Base-by-base conservation (phyloP, 2,888 invertebrate species). In the Orchesellides sinensis region DNA sequence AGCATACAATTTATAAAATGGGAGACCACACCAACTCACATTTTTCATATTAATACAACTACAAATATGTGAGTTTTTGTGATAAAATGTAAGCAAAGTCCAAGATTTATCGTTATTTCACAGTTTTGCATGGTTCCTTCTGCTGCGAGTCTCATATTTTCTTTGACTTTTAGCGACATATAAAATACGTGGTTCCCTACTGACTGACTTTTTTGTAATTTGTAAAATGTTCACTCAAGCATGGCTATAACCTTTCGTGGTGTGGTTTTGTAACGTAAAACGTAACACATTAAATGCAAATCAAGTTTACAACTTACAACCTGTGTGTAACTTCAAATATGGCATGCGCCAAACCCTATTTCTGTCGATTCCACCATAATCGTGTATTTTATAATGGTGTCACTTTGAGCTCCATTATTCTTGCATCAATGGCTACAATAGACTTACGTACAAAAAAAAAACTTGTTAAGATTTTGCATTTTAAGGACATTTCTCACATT, bases 21-120 rank as follows among this genome's bases (percentile, higher is more conserved):
- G 61, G 49, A 29, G 74, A 65, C 74, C 74, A 74, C 63, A 74
- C 74, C 63, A 74, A 52, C 32, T 74, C 74, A 74, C 74, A 74
- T 65, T 63, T 74, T 74, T 74, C 63, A 52, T n/a, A 74, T 74
- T 65, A 73, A 61, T 32, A 73, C 19, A 19, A 21, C 40, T 45
- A 45, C 12, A 27, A 25, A 66, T 29, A n/a, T n/a, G n/a, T n/a
- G n/a, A n/a, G 19, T 49, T n/a, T 49, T 56, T 8, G 27, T 27
- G 27, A 56, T 56, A 56, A 56, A 23, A 17, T 5, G 8, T 8
- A 56, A 23, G 25, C 25, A 52, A 17, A 52, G n/a, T n/a, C n/a
- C n/a, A n/a, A 10, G 40, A 40, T 40, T 40, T 14, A 8, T 40
- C n/a, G n/a, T n/a, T n/a, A n/a, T 40, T 40, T 40, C 40, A 5